Percentiles rank a stretch among this genome's conserved stretches.
These are phyloP conservation scores for Cephalopholis sonnerati DNA, from an alignment of 2,113 vertebrate species.

Conservation along the genomic window DNA sequence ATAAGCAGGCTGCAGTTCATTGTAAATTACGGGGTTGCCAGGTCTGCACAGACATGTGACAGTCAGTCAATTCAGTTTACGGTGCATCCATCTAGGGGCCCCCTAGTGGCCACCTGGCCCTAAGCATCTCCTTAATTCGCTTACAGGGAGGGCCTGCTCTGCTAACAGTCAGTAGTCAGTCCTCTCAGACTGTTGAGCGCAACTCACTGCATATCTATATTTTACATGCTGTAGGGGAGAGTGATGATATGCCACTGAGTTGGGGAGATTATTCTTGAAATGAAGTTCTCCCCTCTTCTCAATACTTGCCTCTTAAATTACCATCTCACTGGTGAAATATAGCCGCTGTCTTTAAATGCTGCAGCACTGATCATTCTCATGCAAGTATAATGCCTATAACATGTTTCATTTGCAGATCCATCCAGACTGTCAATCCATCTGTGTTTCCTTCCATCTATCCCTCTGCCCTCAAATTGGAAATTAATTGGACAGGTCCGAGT, in stretches of 20 bases:
- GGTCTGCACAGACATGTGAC: too few species aligned
- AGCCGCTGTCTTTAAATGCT: background rate
- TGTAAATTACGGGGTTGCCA: too few species aligned
- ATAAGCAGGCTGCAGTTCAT: too few species aligned
- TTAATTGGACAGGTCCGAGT: slow-evolving; percentile 75
- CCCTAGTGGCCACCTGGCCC: too few species aligned
- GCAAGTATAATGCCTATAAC: slow-evolving; percentile 16
- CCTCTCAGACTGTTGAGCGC: slow-evolving; percentile 3
- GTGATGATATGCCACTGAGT: background rate
- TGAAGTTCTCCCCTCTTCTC: background rate
- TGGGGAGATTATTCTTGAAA: slow-evolving; percentile 26
- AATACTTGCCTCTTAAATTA: slow-evolving; percentile 14
- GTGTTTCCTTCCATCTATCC: slow-evolving; percentile 52
- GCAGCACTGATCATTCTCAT: slow-evolving; percentile 3
- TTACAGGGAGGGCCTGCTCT: too few species aligned
- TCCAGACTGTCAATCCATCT: slow-evolving; percentile 57
- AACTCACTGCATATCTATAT: slow-evolving; percentile 14
- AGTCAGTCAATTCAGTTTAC: too few species aligned
- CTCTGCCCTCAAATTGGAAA: slow-evolving; percentile 51
- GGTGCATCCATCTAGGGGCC: too few species aligned
- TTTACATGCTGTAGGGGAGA: background rate
- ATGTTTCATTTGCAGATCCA: slow-evolving; percentile 52
- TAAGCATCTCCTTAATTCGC: too few species aligned
- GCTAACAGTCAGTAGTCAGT: slow-evolving; percentile 8
- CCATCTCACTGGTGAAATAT: background rate